Base-by-base conservation (phyloP, 1,140 invertebrate species). In the Fopius arisanus region DNA sequence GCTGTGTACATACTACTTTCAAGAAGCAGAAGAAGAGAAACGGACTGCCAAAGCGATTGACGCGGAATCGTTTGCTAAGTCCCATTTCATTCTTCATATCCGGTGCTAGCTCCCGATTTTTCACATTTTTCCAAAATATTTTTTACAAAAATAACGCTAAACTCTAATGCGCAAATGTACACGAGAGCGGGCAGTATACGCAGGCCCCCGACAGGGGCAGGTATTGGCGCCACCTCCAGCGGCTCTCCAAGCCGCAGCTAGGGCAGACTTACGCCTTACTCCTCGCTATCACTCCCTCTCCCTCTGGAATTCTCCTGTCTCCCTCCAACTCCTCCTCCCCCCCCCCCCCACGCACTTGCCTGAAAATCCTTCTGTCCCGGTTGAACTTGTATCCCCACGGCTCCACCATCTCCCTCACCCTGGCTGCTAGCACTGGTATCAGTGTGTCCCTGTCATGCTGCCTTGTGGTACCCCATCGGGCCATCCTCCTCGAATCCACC, bases 221-320 rank as follows among this genome's bases (percentile, higher is more conserved):
- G 73, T 85, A 87, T 87, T 87, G 86, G 87, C 86, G 86, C 86
- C 86, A 88, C 86, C 86, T 88, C 86, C 86, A 86, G 80, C 81
- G 43, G 33, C 23, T 69, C 67, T 69, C 67, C 16, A 81, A 70
- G 80, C 77, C 81, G 80, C n/a, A 29, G 80, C 83, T 82, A 86
- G 82, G 81, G 81, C 84, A 86, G 82, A 86, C 86, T 87, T 86
- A 87, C 83, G 83, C 84, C 84, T 85, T 84, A 81, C 74, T 73
- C 79, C 43, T 75, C 75, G 75, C 72, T 81, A 77, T 80, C 79
- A 77, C 67, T 78, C 76, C 72, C 73, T 76, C 72, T 72, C 54
- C 48, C 77, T 73, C 76, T 78, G 66, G 59, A 74, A 70, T 70
- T 70, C 51, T 26, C 70, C 67, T 62, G 16, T 70, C 70, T 67